phyloP scores from a whole-genome alignment of 2,797 vertebrate genomes.

The Tragopan temminckii region DNA sequence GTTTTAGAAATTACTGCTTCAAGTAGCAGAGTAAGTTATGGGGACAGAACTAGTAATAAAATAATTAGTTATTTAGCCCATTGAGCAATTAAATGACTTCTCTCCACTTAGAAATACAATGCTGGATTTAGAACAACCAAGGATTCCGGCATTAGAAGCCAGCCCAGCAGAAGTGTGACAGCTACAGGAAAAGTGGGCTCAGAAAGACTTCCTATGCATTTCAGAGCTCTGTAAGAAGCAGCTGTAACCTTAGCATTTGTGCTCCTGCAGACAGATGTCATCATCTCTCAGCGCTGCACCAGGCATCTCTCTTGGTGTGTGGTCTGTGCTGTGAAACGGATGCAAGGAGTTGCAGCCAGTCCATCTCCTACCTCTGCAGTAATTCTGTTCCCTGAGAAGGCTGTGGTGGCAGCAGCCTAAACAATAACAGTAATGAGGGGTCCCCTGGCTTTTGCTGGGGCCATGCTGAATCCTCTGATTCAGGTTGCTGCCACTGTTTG shows the following conservation, averaged over 20 bases:
- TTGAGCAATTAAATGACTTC: neutral
- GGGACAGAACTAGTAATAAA: neutral
- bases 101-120: neutral
- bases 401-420: neutral
- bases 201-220: neutral
- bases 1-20: neutral
- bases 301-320: neutral
- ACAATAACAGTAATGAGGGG: neutral
- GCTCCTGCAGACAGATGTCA: neutral
- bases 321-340: neutral
- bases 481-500: neutral
- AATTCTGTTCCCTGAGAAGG: neutral
- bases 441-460: neutral
- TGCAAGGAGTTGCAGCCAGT: neutral
- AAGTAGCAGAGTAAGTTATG: neutral
- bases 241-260: neutral
- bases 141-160: neutral
- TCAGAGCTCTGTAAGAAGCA: neutral
- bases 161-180: neutral
- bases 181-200: neutral
- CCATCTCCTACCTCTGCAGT: neutral
- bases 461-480: neutral
- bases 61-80: neutral
- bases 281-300: neutral
- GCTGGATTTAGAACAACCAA: neutral